Evolutionary conservation across 2,797 vertebrate species (phyloP).

Genomic region (Onychomys leucogaster): DNA sequence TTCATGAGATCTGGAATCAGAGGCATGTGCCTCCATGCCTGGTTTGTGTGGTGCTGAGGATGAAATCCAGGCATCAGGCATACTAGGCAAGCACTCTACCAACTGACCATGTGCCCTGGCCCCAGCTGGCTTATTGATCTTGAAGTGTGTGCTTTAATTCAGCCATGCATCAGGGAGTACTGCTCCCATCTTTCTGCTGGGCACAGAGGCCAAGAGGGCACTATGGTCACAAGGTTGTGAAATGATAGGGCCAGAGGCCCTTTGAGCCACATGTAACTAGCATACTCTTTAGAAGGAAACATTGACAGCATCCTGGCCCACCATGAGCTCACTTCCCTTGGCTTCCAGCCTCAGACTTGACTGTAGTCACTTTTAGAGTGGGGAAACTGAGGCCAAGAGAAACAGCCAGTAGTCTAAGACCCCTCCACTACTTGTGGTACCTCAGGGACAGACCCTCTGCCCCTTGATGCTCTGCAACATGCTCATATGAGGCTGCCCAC

Average conservation of each 20-base stretch:
- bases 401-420: not conserved
- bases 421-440: not conserved
- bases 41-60: not conserved
- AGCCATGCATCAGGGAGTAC: not conserved
- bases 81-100: not conserved
- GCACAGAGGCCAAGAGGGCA: not conserved
- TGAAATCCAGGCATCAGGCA: not conserved
- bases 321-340: not conserved
- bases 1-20: too few relatives aligned
- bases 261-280: not conserved
- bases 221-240: not conserved
- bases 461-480: fast-evolving
- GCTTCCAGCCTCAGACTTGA: not conserved
- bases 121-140: not conserved
- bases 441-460: not conserved
- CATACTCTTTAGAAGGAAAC: not conserved
- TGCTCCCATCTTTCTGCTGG: too few relatives aligned
- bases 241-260: not conserved
- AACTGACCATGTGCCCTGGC: not conserved
- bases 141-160: not conserved
- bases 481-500: fast-evolving
- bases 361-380: not conserved
- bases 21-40: not conserved
- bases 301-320: not conserved
- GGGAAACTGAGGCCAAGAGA: not conserved